Base-by-base conservation (phyloP, 2,113 vertebrate genomes). In the Marmota monax region DNA sequence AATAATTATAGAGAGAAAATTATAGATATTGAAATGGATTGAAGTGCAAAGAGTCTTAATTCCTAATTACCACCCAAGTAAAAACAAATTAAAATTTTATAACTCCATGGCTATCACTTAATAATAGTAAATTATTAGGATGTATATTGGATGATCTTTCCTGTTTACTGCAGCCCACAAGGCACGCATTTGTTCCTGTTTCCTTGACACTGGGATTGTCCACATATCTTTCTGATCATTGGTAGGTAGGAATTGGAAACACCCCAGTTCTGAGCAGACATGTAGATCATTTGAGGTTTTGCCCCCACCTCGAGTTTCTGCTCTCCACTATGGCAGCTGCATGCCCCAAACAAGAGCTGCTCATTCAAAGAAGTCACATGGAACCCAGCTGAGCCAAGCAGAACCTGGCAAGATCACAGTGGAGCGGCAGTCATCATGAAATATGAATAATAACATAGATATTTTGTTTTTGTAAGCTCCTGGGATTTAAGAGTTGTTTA, bases 401-500 rank as follows among this genome's bases (percentile, higher is more conserved):
- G 11, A 92, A 23, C 27, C 53, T 10, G 8, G 29, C 20, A 74
- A 95, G 88, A 83, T 88, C 34, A 48, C 67, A 96, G 39, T 29
- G 39, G 84, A 69, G 48, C 4, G 45, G 3, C 17, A 88, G 78
- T 22, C 18, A 63, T 73, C 16, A 8, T 73, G 25, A 77, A 86
- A 78, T 27, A 42, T 18, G 69, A 83, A 63, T 39, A 86, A 69
- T 27, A 56, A 53, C 83, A 92, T 77, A 69, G 94, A 70, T 56
- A 42, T 85, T 85, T 51, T 92, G 22, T 76, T 86, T 67, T 85
- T 85, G 74, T 48, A 95, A 84, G 8, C 67, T 56, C 53, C 29
- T 53, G 34, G 32, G 1, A 88, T 65, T 96, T 86, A 45, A 90
- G 37, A 29, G 32, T 77, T 94, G 32, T 82, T 86, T 77, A 10